Evolutionary conservation across 2,797 vertebrate species (phyloP).

Genomic region (Phyllotis vaccarum): DNA sequence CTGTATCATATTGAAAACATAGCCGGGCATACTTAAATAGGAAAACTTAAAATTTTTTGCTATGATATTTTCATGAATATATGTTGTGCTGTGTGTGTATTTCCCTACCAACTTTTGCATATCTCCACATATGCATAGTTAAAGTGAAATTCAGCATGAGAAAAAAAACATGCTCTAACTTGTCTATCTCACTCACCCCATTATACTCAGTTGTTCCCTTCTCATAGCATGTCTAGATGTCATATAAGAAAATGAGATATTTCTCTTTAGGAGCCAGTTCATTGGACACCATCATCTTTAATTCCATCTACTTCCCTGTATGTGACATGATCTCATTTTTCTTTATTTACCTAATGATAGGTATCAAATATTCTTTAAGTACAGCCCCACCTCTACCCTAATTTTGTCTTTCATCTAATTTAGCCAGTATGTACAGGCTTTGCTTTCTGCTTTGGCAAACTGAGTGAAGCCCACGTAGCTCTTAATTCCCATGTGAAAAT

Average conservation of each 20-base stretch:
- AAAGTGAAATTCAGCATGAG: neutral
- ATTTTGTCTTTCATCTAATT: conserved; percentile 44
- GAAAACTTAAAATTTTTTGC: neutral
- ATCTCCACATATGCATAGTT: neutral
- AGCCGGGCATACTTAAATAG: neutral
- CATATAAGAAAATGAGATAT: neutral
- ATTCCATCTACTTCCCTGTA: neutral
- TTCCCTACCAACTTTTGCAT: neutral
- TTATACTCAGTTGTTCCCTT: neutral
- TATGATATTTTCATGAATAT: neutral
- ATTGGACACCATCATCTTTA: neutral
- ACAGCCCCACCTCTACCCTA: neutral
- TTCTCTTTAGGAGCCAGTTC: neutral
- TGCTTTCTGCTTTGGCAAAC: conserved; percentile 38
- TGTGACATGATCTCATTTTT: neutral
- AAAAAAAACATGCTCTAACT: neutral
- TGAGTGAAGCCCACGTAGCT: neutral
- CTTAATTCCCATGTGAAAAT: neutral
- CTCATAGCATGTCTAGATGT: neutral
- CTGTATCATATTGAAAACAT: neutral
- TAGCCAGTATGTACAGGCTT: neutral
- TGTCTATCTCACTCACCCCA: neutral
- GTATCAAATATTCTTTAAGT: conserved; percentile 50
- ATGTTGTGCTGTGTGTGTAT: neutral
- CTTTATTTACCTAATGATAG: neutral